Evolutionary conservation across 1,140 invertebrate species (phyloP).

Genomic region (Caenorhabditis latens): DNA sequence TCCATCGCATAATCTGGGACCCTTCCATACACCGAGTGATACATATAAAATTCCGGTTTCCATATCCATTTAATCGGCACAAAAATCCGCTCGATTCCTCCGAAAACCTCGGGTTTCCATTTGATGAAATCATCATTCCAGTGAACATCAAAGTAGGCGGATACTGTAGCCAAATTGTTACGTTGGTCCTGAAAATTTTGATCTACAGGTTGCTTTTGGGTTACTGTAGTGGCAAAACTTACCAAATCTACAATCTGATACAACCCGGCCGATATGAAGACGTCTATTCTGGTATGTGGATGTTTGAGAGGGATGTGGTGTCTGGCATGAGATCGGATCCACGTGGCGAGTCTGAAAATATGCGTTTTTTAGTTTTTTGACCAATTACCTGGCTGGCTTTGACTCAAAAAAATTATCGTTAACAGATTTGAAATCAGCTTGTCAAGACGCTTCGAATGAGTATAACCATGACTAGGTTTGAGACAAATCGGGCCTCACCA

Average conservation of each 20-base stretch:
- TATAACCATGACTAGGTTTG: no score
- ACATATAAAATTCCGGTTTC: conserved; percentile 76
- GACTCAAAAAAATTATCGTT: background rate
- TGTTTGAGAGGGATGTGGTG: conserved; percentile 63
- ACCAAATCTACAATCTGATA: conserved; percentile 77
- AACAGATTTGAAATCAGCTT: background rate
- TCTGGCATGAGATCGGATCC: conserved; percentile 52
- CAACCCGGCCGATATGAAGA: conserved; percentile 73
- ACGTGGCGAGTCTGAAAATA: conserved; percentile 42
- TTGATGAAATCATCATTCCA: conserved; percentile 74
- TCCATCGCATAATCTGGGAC: conserved; percentile 74
- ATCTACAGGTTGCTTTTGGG: background rate
- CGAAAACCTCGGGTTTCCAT: conserved; percentile 74
- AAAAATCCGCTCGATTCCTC: conserved; percentile 72
- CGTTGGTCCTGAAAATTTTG: conserved; percentile 72
- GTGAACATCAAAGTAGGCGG: conserved; percentile 76
- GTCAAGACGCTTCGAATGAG: no score
- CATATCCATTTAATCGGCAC: conserved; percentile 75
- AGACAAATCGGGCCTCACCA: no score
- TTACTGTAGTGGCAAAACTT: background rate
- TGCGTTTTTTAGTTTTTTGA: no score
- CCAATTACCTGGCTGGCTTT: no score
- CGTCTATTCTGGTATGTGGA: conserved; percentile 69
- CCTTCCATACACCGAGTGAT: conserved; percentile 74
- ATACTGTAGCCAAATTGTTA: conserved; percentile 76